A percentile compares a stretch with the other conserved stretches of the same genome.
These are phyloP conservation scores for Aleiodes testaceus DNA, from an alignment of 2,888 invertebrate genomes.

Conservation along the genomic window DNA sequence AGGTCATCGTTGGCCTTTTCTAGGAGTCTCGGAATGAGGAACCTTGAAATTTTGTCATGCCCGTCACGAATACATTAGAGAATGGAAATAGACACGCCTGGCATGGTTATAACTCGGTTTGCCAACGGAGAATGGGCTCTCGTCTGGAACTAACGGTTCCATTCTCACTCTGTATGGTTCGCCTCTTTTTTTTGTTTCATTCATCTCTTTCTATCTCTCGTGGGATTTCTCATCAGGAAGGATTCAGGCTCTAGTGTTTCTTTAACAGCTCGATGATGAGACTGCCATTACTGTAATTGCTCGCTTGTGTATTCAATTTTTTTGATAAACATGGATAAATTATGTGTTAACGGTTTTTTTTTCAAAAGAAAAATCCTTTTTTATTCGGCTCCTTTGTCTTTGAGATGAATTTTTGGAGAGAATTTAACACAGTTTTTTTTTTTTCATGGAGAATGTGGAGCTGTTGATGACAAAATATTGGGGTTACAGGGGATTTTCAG, in stretches of 20 bases:
- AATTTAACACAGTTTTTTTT: neutral
- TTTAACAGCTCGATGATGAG: conserved; percentile 40
- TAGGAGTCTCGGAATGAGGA: conserved; percentile 20
- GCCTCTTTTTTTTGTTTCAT: neutral
- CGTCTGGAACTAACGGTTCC: conserved; percentile 33
- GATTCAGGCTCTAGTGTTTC: conserved; percentile 19
- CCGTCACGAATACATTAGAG: conserved; percentile 48
- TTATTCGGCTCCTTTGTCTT: conserved; percentile 14
- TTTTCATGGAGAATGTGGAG: conserved; percentile 4
- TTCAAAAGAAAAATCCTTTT: conserved; percentile 9
- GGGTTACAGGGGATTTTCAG: neutral
- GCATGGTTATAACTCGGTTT: too few species aligned
- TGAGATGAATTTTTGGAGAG: neutral
- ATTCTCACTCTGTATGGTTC: conserved; percentile 5
- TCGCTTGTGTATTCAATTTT: conserved; percentile 23
- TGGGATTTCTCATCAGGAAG: conserved; percentile 6
- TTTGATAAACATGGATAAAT: conserved; percentile 31
- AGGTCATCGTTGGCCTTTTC: conserved; percentile 40
- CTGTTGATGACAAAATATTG: conserved; percentile 18
- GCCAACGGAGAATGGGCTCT: conserved; percentile 1
- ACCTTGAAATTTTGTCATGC: conserved; percentile 42
- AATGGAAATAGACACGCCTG: conserved; percentile 38
- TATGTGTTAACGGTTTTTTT: conserved; percentile 37
- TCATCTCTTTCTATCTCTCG: neutral
- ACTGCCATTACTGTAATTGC: conserved; percentile 38